Percentiles rank a stretch among this genome's conserved stretches.
phyloP scores from a whole-genome alignment of 64 coral and sea anemone species.

The Orbicella faveolata region DNA sequence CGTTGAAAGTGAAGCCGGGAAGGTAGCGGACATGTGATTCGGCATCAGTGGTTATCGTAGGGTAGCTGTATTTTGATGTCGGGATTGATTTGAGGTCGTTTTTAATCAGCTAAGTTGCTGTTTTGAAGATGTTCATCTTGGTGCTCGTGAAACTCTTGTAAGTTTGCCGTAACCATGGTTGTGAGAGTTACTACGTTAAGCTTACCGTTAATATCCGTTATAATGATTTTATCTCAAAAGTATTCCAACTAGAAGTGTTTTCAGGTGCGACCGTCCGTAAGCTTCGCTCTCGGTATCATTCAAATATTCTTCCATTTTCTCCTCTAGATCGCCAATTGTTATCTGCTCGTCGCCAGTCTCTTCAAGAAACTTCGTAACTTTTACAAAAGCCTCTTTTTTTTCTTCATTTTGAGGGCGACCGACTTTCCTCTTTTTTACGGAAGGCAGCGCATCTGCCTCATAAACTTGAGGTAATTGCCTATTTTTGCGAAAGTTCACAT shows the following conservation, averaged over 20 bases:
- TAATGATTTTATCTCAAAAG: constrained; percentile 49
- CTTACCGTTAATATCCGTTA: constrained; percentile 40
- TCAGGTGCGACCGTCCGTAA: constrained; percentile 49
- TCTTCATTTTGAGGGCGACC: constrained; percentile 32
- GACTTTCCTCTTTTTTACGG: constrained; percentile 5
- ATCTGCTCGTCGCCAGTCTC: constrained; percentile 61
- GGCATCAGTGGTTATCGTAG: neutral
- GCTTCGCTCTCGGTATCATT: constrained; percentile 2
- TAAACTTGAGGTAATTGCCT: constrained; percentile 40
- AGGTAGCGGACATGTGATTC: constrained; percentile 25
- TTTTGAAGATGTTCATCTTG: constrained; percentile 1
- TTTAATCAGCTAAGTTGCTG: constrained; percentile 43
- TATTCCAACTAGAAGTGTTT: constrained; percentile 30
- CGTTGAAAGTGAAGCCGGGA: neutral
- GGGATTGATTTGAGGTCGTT: constrained; percentile 38
- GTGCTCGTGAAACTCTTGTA: constrained; percentile 32
- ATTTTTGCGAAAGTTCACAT: constrained; percentile 50
- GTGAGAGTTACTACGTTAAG: constrained; percentile 33
- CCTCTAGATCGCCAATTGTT: constrained; percentile 42
- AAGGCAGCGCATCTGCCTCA: neutral
- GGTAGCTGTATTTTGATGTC: neutral
- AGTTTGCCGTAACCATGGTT: constrained; percentile 7
- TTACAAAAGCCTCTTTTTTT: neutral
- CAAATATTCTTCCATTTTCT: constrained; percentile 62
- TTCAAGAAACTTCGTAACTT: constrained; percentile 37